phyloP scores from a whole-genome alignment of 2,113 vertebrate genomes.

The Falcunculus frontatus region DNA sequence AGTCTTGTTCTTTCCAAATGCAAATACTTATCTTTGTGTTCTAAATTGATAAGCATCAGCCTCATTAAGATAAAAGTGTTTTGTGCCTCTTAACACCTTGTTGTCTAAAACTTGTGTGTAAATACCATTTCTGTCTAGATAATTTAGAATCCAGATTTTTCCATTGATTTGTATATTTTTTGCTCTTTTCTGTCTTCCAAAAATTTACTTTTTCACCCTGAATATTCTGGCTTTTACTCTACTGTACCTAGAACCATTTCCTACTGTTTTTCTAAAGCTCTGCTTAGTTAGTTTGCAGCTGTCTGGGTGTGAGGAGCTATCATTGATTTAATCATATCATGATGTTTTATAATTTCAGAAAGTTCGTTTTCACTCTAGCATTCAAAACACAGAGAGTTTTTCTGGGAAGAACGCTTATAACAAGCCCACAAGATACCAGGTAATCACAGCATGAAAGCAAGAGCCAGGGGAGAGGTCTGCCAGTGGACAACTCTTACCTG shows the following conservation, averaged over 20 bases:
- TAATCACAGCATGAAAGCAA: conserved; percentile 44
- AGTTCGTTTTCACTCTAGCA: conserved; percentile 80
- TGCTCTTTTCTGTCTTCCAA: background rate
- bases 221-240: background rate
- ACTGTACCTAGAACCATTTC: background rate
- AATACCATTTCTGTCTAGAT: background rate
- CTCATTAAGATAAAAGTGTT: background rate
- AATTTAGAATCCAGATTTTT: background rate
- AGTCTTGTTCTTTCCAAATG: background rate
- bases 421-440: conserved; percentile 93
- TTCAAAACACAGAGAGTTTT: conserved; percentile 80
- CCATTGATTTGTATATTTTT: background rate
- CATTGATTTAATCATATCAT: background rate
- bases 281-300: background rate
- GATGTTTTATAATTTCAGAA: conserved; percentile 72
- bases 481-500: background rate
- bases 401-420: conserved; percentile 83
- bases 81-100: background rate
- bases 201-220: background rate
- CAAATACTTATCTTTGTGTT: background rate
- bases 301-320: background rate
- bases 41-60: background rate
- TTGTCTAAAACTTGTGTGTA: background rate
- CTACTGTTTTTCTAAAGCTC: background rate
- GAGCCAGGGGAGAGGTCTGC: background rate